Evolutionary conservation across 1,140 invertebrate genomes (phyloP).

Genomic region (Samia ricini): DNA sequence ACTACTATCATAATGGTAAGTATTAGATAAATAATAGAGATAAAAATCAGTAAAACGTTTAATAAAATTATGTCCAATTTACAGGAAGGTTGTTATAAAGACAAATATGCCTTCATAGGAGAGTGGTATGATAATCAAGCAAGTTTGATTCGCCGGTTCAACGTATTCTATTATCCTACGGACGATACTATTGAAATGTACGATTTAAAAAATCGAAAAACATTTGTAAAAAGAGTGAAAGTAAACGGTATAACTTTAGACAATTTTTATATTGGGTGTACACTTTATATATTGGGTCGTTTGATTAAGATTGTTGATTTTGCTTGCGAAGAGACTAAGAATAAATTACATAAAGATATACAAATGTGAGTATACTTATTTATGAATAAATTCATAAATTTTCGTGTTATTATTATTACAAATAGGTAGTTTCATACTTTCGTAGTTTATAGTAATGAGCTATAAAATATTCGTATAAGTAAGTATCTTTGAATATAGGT

Average conservation of each 20-base stretch:
- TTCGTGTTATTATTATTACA: too few relatives aligned
- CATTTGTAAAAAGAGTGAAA: slow-evolving; percentile 86
- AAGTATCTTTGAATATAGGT: too few relatives aligned
- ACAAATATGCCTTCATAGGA: slow-evolving; percentile 82
- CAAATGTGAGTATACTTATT: slow-evolving; percentile 78
- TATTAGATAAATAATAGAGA: neutral
- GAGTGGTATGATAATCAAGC: slow-evolving; percentile 92
- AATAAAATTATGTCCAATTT: slow-evolving; percentile 24
- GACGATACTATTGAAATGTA: slow-evolving; percentile 90
- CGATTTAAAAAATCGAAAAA: slow-evolving; percentile 85
- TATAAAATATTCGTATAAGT: too few relatives aligned
- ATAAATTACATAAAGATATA: slow-evolving; percentile 78
- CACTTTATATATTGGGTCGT: slow-evolving; percentile 87
- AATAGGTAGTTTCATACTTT: too few relatives aligned
- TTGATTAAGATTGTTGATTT: slow-evolving; percentile 88
- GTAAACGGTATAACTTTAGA: slow-evolving; percentile 82
- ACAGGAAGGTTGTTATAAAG: slow-evolving; percentile 63
- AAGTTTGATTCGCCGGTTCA: slow-evolving; percentile 83
- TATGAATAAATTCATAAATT: neutral
- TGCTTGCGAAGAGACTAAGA: slow-evolving; percentile 83
- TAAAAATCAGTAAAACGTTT: neutral
- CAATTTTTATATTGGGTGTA: slow-evolving; percentile 88
- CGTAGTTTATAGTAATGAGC: too few relatives aligned
- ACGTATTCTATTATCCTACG: slow-evolving; percentile 85
- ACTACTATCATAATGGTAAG: neutral